phyloP scores from a whole-genome alignment of 2,888 invertebrate species.

The Galerucella calmariensis region DNA sequence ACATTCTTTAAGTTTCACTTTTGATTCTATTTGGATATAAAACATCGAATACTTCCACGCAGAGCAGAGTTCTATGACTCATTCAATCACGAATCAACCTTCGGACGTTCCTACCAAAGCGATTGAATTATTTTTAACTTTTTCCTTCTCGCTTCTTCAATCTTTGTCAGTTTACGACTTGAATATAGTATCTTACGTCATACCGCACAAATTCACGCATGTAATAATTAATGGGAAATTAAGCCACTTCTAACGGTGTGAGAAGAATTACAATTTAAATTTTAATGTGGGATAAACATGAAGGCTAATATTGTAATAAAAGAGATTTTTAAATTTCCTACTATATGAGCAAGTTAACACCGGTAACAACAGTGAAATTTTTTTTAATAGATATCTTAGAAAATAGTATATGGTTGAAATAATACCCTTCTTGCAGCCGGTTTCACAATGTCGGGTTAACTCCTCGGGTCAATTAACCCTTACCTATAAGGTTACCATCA shows the following conservation, averaged over 20 bases:
- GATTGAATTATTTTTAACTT: slow-evolving; percentile 1
- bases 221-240: slow-evolving; percentile 1
- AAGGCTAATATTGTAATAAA: not conserved
- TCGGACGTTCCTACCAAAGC: not conserved
- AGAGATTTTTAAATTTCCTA: too few species aligned
- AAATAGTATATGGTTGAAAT: too few species aligned
- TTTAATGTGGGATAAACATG: not conserved
- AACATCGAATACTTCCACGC: not conserved
- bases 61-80: not conserved
- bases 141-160: slow-evolving; percentile 13
- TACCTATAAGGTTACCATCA: too few species aligned
- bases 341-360: not conserved
- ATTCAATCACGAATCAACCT: slow-evolving; percentile 5
- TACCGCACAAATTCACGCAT: not conserved
- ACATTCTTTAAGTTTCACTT: slow-evolving; percentile 1
- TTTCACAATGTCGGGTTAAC: too few species aligned
- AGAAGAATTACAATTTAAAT: not conserved
- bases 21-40: not conserved
- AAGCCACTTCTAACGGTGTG: not conserved
- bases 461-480: too few species aligned
- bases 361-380: too few species aligned
- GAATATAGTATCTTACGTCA: not conserved
- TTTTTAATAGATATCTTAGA: too few species aligned
- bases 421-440: too few species aligned
- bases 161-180: not conserved